Evolutionary conservation across 2,888 invertebrate species (phyloP).

Genomic region (Coenonympha arcania): DNA sequence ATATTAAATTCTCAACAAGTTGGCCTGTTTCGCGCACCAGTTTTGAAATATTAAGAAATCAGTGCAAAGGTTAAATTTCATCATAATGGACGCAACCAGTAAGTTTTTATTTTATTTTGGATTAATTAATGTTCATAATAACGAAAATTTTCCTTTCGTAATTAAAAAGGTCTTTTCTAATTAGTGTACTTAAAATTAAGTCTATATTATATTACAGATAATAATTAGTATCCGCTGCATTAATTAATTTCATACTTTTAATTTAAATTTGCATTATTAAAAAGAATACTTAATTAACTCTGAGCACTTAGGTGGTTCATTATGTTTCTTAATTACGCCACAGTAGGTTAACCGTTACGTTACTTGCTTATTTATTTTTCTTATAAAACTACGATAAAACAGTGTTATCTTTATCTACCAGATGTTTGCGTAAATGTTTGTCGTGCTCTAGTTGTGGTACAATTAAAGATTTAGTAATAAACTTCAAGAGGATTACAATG

Average conservation of each 20-base stretch:
- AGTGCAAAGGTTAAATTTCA: slow-evolving; percentile 59
- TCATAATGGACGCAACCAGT: slow-evolving; percentile 70
- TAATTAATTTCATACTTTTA: too few relatives aligned
- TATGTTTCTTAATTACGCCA: slow-evolving; percentile 1
- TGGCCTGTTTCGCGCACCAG: slow-evolving; percentile 8
- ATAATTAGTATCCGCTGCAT: too few relatives aligned
- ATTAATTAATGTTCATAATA: neutral
- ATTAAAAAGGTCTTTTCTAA: too few relatives aligned
- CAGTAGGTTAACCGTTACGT: neutral
- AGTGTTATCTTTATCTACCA: neutral
- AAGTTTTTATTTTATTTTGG: slow-evolving; percentile 40
- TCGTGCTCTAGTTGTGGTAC: slow-evolving; percentile 10
- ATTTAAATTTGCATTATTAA: too few relatives aligned
- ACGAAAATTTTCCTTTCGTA: neutral
- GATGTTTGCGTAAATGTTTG: slow-evolving; percentile 10
- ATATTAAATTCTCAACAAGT: neutral
- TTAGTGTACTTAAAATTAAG: too few relatives aligned
- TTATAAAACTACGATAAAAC: neutral
- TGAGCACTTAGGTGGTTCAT: too few relatives aligned
- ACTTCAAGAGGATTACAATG: too few relatives aligned
- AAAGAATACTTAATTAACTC: too few relatives aligned
- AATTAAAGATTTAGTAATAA: too few relatives aligned
- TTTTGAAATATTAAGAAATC: slow-evolving; percentile 31
- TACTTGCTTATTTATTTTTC: neutral
- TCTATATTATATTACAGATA: too few relatives aligned